phyloP scores from a whole-genome alignment of 1,140 invertebrate species.

The Maniola jurtina region DNA sequence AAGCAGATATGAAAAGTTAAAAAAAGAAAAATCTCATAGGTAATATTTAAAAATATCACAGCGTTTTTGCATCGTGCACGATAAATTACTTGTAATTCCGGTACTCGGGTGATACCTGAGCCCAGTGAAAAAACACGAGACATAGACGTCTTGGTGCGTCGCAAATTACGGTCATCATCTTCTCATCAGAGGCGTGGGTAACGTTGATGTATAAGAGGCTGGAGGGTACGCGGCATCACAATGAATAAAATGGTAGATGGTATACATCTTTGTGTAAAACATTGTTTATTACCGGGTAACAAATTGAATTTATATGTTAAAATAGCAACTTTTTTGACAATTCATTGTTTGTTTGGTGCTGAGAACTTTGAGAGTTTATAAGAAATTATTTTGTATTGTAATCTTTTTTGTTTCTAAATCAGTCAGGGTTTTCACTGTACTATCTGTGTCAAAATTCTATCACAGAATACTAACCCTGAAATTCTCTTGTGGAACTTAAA shows the following conservation, averaged over 20 bases:
- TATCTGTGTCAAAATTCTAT: no score
- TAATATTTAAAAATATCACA: constrained; percentile 27
- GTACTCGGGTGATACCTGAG: constrained; percentile 73
- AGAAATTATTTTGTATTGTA: not conserved
- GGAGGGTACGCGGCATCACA: constrained; percentile 44
- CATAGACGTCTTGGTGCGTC: constrained; percentile 77
- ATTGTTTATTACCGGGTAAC: not conserved
- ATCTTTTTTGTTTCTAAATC: not conserved
- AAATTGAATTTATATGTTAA: not conserved
- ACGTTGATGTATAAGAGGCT: constrained; percentile 71
- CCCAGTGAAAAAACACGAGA: constrained; percentile 73
- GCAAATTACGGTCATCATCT: constrained; percentile 78
- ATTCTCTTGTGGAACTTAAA: no score
- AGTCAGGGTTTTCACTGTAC: no score
- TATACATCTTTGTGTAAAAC: constrained; percentile 10
- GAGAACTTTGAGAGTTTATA: not conserved
- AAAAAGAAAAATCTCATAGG: not conserved
- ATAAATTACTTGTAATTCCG: constrained; percentile 77
- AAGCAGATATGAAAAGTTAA: not conserved
- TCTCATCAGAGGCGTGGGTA: constrained; percentile 74
- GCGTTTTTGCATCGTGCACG: constrained; percentile 44
- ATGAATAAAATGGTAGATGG: constrained; percentile 38
- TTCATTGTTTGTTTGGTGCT: not conserved
- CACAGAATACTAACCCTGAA: no score
- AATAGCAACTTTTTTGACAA: not conserved